These are phyloP conservation scores for Hypomecis atomaria DNA, from an alignment of 2,888 invertebrate genomes.

Conservation along the genomic window DNA sequence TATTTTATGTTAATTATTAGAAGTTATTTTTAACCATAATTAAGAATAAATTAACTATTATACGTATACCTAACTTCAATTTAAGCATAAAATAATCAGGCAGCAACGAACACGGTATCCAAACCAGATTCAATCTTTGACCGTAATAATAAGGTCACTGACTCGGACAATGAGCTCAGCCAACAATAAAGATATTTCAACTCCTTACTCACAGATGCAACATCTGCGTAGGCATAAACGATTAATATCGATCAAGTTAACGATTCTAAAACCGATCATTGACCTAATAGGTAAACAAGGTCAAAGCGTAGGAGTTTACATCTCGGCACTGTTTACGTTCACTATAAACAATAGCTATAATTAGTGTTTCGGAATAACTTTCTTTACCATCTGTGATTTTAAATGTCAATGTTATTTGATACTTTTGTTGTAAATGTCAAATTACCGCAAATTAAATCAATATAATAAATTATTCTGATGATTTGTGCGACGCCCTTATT, in stretches of 20 bases:
- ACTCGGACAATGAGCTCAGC: background rate
- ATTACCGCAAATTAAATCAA: no score
- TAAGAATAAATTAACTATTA: no score
- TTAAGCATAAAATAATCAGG: background rate
- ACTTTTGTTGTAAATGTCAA: no score
- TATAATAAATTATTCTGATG: no score
- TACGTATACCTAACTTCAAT: no score
- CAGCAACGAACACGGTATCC: background rate
- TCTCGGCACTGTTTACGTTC: constrained; percentile 12
- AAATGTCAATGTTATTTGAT: no score
- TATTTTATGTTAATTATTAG: no score
- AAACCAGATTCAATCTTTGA: constrained; percentile 8
- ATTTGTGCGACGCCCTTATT: no score
- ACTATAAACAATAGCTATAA: constrained; percentile 19
- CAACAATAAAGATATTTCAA: constrained; percentile 15
- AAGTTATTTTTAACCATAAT: no score
- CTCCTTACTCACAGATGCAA: constrained; percentile 31
- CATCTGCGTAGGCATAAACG: constrained; percentile 24
- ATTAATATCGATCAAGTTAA: constrained; percentile 6
- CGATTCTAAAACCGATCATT: constrained; percentile 5
- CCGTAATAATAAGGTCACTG: constrained; percentile 16
- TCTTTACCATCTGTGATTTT: no score
- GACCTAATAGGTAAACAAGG: constrained; percentile 28
- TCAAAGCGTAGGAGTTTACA: constrained; percentile 19
- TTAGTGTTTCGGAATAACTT: constrained; percentile 18